Base-by-base conservation (phyloP, 2,888 invertebrate species). In the Latrodectus hesperus region DNA sequence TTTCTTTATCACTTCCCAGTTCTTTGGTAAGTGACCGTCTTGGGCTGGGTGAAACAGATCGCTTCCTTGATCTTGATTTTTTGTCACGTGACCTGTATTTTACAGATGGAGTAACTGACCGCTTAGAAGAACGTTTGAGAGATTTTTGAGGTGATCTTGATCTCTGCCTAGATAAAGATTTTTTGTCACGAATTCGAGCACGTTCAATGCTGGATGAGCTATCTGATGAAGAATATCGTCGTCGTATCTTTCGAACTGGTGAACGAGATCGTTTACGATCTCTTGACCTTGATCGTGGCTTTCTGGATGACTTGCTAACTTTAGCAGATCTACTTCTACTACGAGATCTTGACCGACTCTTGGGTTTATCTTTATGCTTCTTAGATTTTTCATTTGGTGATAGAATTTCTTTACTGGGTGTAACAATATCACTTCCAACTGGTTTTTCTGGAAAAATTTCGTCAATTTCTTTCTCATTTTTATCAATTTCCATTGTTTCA, bases 121-220 rank as follows among this genome's bases (percentile, higher is more conserved):
- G 55, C 38, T 87, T 87, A 1, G 86, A 86, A 10, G 77, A 87
- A 55, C 77, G 81, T 12, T 76, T 81, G 49, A 71, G 80, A 16
- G 85, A 71, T 17, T 72, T 72, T 52, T 60, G n/a, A 55, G 86
- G 86, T 12, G 86, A 81, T 65, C 86, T 70, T 6, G 86, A 87
- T 9, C 76, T 75, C 55, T 67, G 77, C 14, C 81, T 70, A 10
- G 81, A 86, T 49, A 67, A 16, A 16, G 81, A 87, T 14, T 77
- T 72, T 49, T 77, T 76, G 16, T 73, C 76, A 65, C 86, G 64
- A 26, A 49, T 65, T 11, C 72, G 73, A 38, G 60, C 64, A 65
- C 65, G 65, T 67, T 87, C 86, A 11, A 72, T 80, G 55, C 86
- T 87, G 11, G 86, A 87, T 17, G 78, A 70, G 52, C 86, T 82